Conservation (phyloP, 1,140 invertebrate species). For the Micrasema longulum region DNA sequence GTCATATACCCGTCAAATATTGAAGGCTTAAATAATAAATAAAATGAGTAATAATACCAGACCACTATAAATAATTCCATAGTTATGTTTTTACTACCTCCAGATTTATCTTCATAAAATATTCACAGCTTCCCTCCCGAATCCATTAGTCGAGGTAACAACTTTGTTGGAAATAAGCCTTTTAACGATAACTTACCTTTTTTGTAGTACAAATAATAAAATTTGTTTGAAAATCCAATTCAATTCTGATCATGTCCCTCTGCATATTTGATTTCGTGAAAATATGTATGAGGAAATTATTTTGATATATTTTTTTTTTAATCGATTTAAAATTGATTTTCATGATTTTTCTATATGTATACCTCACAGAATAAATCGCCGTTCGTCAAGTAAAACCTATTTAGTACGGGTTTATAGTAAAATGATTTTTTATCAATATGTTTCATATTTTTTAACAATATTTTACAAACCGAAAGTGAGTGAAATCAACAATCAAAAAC, state of each 20-base stretch:
- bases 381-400: too few relatives aligned
- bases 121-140: conserved; percentile 30
- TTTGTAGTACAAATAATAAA: not conserved
- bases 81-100: not conserved
- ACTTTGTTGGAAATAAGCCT: conserved; percentile 17
- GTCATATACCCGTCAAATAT: not conserved
- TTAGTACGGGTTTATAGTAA: too few relatives aligned
- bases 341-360: too few relatives aligned
- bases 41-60: not conserved
- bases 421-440: too few relatives aligned
- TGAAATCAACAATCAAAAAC: too few relatives aligned
- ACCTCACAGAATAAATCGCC: too few relatives aligned
- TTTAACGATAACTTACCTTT: conserved; percentile 4
- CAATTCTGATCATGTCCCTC: not conserved
- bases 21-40: not conserved
- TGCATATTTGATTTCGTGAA: not conserved
- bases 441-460: too few relatives aligned
- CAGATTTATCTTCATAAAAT: conserved; percentile 18
- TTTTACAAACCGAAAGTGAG: too few relatives aligned
- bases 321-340: too few relatives aligned
- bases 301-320: too few relatives aligned
- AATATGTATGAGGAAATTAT: not conserved
- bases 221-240: conserved; percentile 1
- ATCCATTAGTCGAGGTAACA: conserved; percentile 26
- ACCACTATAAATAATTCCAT: not conserved